phyloP scores from a whole-genome alignment of 1,140 invertebrate species.

The Apis cerana region DNA sequence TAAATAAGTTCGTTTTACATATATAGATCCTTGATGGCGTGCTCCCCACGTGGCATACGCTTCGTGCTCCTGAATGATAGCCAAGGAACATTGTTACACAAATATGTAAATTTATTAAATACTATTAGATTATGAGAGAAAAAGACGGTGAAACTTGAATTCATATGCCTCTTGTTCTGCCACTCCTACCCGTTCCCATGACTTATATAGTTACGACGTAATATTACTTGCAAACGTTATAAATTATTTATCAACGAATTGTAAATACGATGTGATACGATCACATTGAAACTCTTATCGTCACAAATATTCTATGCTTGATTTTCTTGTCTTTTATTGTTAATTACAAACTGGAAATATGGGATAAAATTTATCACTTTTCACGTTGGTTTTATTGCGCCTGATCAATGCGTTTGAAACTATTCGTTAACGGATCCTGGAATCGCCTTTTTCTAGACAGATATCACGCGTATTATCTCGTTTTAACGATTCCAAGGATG shows the following conservation, averaged over 20 bases:
- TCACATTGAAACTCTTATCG: not conserved
- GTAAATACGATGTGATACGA: no score
- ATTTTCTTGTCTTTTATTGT: constrained; percentile 19
- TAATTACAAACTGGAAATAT: not conserved
- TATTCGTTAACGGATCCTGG: not conserved
- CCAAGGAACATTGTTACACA: not conserved
- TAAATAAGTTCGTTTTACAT: not conserved
- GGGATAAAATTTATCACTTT: constrained; percentile 19
- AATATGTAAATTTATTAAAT: constrained; percentile 28
- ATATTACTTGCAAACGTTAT: constrained; percentile 5
- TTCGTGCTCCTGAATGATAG: not conserved
- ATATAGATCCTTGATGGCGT: not conserved
- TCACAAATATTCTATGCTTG: not conserved
- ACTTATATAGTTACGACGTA: not conserved
- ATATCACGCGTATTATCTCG: no score
- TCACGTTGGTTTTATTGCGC: not conserved
- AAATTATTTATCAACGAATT: constrained; percentile 29
- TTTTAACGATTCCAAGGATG: not conserved
- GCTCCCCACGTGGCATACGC: not conserved
- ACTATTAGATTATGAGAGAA: not conserved
- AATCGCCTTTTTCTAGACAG: not conserved
- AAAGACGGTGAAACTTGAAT: not conserved
- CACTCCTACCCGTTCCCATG: constrained; percentile 5
- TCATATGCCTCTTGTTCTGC: constrained; percentile 2
- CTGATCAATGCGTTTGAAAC: not conserved